phyloP scores from a whole-genome alignment of 2,888 invertebrate genomes.

The Polymixis lichenea region DNA sequence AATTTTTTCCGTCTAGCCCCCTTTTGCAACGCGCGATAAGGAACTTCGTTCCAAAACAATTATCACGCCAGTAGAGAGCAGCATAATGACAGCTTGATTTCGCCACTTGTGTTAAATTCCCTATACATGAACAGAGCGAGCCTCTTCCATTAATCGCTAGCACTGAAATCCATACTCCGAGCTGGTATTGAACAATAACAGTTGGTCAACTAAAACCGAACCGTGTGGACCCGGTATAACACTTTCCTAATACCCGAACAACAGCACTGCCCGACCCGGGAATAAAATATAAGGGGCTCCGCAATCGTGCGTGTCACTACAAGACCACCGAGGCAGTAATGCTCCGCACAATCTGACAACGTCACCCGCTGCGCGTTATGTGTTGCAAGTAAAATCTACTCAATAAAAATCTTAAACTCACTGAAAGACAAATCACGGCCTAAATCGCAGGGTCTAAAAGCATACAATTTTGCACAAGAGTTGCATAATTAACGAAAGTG shows the following conservation, averaged over 20 bases:
- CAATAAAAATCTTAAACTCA: not conserved
- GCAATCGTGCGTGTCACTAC: not conserved
- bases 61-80: not conserved
- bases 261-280: not conserved
- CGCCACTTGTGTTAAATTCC: not conserved
- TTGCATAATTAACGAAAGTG: not conserved
- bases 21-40: too few relatives aligned
- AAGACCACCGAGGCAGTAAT: not conserved
- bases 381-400: not conserved
- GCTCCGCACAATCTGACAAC: not conserved
- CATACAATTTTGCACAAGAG: not conserved
- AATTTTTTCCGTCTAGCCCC: too few relatives aligned
- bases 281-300: not conserved
- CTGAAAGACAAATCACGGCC: not conserved
- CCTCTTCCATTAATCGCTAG: not conserved
- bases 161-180: not conserved
- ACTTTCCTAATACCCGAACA: not conserved
- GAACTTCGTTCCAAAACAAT: too few relatives aligned
- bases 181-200: not conserved
- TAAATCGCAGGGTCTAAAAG: not conserved
- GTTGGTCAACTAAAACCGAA: too few relatives aligned
- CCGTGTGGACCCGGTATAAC: too few relatives aligned
- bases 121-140: not conserved
- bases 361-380: not conserved
- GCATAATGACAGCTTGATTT: not conserved